Base-by-base conservation (phyloP, 2,888 invertebrate genomes). In the Limnephilus rhombicus region DNA sequence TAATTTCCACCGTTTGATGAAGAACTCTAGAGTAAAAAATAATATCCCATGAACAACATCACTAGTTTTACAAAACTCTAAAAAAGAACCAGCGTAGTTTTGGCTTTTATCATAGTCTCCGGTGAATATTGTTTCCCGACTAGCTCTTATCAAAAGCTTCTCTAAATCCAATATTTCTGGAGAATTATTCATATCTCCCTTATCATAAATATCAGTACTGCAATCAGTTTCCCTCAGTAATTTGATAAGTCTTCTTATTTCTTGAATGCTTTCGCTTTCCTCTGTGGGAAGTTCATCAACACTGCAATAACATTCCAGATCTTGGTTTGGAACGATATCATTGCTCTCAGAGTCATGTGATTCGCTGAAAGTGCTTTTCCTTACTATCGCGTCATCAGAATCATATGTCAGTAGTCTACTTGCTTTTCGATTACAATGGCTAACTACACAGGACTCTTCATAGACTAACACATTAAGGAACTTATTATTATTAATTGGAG, bases 211-310 rank as follows among this genome's bases (percentile, higher is more conserved):
- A 24, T 68, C 68, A 68, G 68, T 68, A 68, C 68, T 68, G 68
- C 68, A 31, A 82, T 82, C 82, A 18, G 82, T 34, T 82, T 82
- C 82, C 9, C 31, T 82, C 34, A 82, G 18, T 29, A 82, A 34
- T 31, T 82, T 82, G 18, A 82, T 82, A 34, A 82, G 34, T 13
- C 82, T 31, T 82, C 82, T 82, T 31, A 82, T 34, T 82, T 82
- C 82, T 82, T 15, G 29, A 15, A 82, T 82, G 34, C 82, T 82
- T 82, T 82, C 82, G 18, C 82, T 82, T 34, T 82, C 82, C n/a
- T 24, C n/a, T 9, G 68, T 68, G 24, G 24, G 24, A 68, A 68
- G 68, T 9, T 68, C 68, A 24, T 68, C 24, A 68, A n/a, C n/a
- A 68, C 2, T 9, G 68, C 68, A 68, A 68, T 68, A 68, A 24